A percentile compares a stretch with the other conserved stretches of the same genome.
Conservation (phyloP, 2,113 vertebrate genomes). For the Sterna hirundo region DNA sequence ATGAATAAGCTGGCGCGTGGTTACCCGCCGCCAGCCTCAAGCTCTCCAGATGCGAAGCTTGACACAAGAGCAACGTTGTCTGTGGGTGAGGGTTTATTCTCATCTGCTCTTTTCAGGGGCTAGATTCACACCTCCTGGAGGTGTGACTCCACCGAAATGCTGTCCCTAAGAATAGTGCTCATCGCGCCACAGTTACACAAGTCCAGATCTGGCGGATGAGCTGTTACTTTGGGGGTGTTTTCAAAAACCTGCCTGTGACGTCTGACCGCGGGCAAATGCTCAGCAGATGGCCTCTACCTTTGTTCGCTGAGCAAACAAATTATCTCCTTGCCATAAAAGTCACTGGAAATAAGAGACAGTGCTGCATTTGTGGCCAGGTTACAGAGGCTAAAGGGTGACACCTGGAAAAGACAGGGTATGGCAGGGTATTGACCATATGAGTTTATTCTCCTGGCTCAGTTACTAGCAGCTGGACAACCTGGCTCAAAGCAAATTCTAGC, state of each 20-base stretch:
- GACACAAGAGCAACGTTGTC: not conserved
- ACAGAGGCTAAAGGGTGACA: not conserved
- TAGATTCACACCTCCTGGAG: slow-evolving; percentile 45
- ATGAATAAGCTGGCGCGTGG: not conserved
- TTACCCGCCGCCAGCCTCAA: not conserved
- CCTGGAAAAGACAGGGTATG: not conserved
- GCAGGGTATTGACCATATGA: not conserved
- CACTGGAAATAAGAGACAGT: not conserved
- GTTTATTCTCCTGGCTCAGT: not conserved
- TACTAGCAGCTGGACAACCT: not conserved
- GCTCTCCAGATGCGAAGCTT: not conserved
- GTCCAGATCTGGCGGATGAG: slow-evolving; percentile 41
- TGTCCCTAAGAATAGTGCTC: slow-evolving; percentile 59
- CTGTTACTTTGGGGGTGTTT: slow-evolving; percentile 55
- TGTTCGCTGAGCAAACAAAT: slow-evolving; percentile 19
- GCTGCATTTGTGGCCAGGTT: not conserved
- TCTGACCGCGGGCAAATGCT: not conserved
- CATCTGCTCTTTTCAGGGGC: slow-evolving; percentile 63
- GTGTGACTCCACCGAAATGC: slow-evolving; percentile 46
- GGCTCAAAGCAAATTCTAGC: not conserved
- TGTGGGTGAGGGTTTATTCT: slow-evolving; percentile 50
- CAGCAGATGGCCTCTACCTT: slow-evolving; percentile 58
- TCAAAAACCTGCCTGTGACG: slow-evolving; percentile 42
- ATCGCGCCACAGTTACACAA: slow-evolving; percentile 20
- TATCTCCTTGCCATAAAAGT: not conserved